Base-by-base conservation (phyloP, 2,797 vertebrate species). In the Valencia hispanica region DNA sequence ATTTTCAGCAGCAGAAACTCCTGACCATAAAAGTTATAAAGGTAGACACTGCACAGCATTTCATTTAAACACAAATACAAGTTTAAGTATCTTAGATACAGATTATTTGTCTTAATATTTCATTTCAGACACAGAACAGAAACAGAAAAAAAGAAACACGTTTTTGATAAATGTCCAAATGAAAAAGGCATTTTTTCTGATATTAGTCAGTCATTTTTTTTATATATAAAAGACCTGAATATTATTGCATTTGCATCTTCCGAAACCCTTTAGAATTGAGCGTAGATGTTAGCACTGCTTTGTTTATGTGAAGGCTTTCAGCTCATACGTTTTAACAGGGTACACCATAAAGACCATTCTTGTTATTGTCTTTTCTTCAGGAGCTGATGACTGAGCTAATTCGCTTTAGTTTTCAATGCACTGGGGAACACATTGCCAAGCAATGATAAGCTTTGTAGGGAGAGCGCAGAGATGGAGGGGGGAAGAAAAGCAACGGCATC, bases 301-400 rank as follows among this genome's bases (percentile, higher is more conserved):
- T 91, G 92, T 92, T 90, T 90, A 91, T 89, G 79, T 88, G 83
- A 84, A 82, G 78, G 81, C 88, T 90, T 65, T 91, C 83, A 87
- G 90, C 89, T 88, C 86, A 80, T 75, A 82, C 88, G 81, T 91
- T 96, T 97, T 96, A 96, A 97, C 95, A 96, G 95, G 93, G 94
- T 94, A 94, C 95, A 95, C 95, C 96, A 94, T 96, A 96, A 97
- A 96, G 95, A 97, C 96, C 97, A 96, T 96, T 97, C 96, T 96
- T 96, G 96, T 97, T 97, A 97, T 98, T 97, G 96, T 97, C 92
- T 97, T 96, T 97, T 95, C 95, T 97, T 96, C 95, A 96, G 96
- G 96, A 96, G 96, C 94, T 98, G 97, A 98, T 98, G 96, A 97
- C 97, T 96, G 96, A 97, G 97, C 97, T 99, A 97, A 99, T 99